Base-by-base conservation (phyloP, 2,888 invertebrate species). In the Beris morrisii region DNA sequence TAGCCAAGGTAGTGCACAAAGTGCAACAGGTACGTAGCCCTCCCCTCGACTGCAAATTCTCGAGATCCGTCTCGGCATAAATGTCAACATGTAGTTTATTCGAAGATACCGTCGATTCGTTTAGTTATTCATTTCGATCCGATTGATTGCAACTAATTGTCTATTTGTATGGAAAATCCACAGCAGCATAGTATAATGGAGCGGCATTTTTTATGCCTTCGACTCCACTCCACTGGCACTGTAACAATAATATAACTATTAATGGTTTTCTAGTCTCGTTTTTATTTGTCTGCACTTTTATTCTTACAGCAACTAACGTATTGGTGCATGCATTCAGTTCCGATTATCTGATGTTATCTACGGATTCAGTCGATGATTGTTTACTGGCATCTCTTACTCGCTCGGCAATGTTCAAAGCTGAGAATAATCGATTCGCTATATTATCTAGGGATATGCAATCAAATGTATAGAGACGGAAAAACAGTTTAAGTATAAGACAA, bases 81-180 rank as follows among this genome's bases (percentile, higher is more conserved):
- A 66, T 66, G 66, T 66, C 59, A 66, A 59, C 58, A 65, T 53
- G 57, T 58, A 58, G 65, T 65, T 65, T 65, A 65, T 38, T 38
- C 38, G 5, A 38, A 38, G 38, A 38, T 52, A 6, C 9, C 15
- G 30, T 9, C 30, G 30, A 5, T 31, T 46, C 31, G 15, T 13
- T 46, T 30, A 50, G 48, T 13, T 46, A 48, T 59, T 15, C 65
- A 57, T 32, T 58, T 38, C 38, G 32, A 50, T 50, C 65, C 65
- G 66, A 66, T 66, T 66, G 66, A 66, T 66, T 66, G 66, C 66
- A 59, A 58, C 66, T 66, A 66, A 66, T 66, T 66, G 66, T 66
- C 66, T 59, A 66, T 59, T 66, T 66, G 66, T 66, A 66, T 58
- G 59, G 58, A 4, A 54, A 58, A 31, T 53, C 44, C 7, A 38